Evolutionary conservation across 2,888 invertebrate species (phyloP).

Genomic region (Ormyrus rosae): DNA sequence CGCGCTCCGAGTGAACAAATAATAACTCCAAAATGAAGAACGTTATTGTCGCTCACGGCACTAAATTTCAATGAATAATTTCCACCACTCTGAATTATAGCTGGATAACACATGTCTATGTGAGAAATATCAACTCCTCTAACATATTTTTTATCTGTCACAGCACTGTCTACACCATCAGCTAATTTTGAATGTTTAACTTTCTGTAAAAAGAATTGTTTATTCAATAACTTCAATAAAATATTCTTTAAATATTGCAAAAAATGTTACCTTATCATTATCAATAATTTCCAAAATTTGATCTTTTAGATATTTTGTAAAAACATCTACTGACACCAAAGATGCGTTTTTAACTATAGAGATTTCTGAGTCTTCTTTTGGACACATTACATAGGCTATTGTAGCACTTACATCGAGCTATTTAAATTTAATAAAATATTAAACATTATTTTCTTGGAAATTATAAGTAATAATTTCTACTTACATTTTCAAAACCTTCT

Average conservation of each 20-base stretch:
- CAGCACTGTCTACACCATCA: conserved; percentile 94
- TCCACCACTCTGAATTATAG: conserved; percentile 99
- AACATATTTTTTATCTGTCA: conserved; percentile 97
- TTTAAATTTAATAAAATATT: conserved; percentile 23
- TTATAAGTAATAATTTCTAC: conserved; percentile 41
- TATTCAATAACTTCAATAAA: too few species aligned
- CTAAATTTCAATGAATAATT: conserved; percentile 98
- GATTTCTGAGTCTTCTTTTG: conserved; percentile 96
- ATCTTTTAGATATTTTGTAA: conserved; percentile 96
- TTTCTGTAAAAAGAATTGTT: conserved; percentile 81
- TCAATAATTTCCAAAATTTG: conserved; percentile 99
- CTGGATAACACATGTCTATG: conserved; percentile 98
- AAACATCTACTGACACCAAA: conserved; percentile 94
- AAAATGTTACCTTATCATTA: conserved; percentile 87
- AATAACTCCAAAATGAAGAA: conserved; percentile 96
- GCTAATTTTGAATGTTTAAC: conserved; percentile 96
- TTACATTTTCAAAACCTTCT: conserved; percentile 87
- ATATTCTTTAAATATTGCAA: too few species aligned
- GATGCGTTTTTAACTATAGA: conserved; percentile 94
- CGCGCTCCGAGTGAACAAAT: conserved; percentile 95
- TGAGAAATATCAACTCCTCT: conserved; percentile 91
- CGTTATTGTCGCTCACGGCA: conserved; percentile 94
- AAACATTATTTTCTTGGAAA: conserved; percentile 8
- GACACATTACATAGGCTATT: conserved; percentile 91
- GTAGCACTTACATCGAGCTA: conserved; percentile 89